Conservation (phyloP, 2,797 vertebrate species). For the Sebastes flavidus region DNA sequence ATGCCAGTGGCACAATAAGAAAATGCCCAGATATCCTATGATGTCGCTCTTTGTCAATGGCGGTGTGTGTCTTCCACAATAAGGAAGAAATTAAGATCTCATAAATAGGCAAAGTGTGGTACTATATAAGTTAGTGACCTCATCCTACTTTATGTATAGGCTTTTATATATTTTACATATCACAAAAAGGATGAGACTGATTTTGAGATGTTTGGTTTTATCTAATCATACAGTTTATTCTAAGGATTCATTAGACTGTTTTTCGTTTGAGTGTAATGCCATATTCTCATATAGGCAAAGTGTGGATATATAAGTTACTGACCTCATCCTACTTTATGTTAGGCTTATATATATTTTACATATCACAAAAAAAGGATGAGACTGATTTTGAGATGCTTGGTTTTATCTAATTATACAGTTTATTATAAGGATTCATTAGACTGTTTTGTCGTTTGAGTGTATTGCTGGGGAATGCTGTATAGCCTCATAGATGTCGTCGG, state of each 20-base stretch:
- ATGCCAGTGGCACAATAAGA: constrained; percentile 36
- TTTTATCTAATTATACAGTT: background rate
- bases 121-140: constrained; percentile 3
- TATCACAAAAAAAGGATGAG: background rate
- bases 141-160: background rate
- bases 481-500: constrained; percentile 19
- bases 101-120: background rate
- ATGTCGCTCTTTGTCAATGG: constrained; percentile 52
- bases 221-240: background rate
- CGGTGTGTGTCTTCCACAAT: constrained; percentile 12
- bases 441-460: background rate
- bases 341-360: background rate
- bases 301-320: constrained; percentile 3
- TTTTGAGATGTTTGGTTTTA: background rate
- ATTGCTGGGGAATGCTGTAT: background rate
- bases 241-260: background rate
- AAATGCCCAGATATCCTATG: constrained; percentile 36
- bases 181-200: background rate
- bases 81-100: background rate
- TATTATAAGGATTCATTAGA: background rate
- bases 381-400: background rate
- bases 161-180: background rate
- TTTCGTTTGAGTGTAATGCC: background rate
- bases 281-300: background rate
- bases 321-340: background rate